Evolutionary conservation across 92 coral and sea anemone species (phyloP).

Genomic region (Siderastrea siderea): DNA sequence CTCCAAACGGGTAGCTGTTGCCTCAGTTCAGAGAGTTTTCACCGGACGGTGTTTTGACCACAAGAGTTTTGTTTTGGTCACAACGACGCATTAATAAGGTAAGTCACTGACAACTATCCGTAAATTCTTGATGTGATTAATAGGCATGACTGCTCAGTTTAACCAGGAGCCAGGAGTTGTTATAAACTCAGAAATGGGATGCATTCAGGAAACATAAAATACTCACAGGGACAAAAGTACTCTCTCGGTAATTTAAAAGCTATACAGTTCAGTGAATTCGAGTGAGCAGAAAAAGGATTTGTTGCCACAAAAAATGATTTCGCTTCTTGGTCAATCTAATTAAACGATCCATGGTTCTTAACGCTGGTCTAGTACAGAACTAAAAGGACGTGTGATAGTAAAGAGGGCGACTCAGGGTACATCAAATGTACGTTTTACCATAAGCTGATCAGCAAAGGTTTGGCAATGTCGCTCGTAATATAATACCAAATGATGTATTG

Average conservation of each 20-base stretch:
- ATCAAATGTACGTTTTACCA: neutral
- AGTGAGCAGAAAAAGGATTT: neutral
- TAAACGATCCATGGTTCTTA: neutral
- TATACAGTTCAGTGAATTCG: slow-evolving; percentile 4
- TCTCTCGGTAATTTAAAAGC: neutral
- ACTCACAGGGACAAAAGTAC: too few species aligned
- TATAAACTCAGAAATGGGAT: neutral
- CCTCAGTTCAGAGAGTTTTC: slow-evolving; percentile 20
- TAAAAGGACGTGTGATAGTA: neutral
- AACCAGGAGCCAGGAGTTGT: neutral
- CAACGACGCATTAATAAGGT: slow-evolving; percentile 35
- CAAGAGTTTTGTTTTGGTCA: slow-evolving; percentile 39
- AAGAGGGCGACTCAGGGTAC: neutral
- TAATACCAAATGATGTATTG: too few species aligned
- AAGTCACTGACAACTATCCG: slow-evolving; percentile 5
- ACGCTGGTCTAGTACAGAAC: neutral
- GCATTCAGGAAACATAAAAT: neutral
- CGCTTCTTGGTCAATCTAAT: neutral
- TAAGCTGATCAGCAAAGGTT: neutral
- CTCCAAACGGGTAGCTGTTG: slow-evolving; percentile 19
- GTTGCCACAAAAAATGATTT: neutral
- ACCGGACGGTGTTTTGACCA: slow-evolving; percentile 39
- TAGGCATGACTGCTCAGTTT: neutral
- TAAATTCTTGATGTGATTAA: neutral
- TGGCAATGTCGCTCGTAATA: neutral